Evolutionary conservation across 2,113 vertebrate species (phyloP).

Genomic region (Manacus vitellinus): DNA sequence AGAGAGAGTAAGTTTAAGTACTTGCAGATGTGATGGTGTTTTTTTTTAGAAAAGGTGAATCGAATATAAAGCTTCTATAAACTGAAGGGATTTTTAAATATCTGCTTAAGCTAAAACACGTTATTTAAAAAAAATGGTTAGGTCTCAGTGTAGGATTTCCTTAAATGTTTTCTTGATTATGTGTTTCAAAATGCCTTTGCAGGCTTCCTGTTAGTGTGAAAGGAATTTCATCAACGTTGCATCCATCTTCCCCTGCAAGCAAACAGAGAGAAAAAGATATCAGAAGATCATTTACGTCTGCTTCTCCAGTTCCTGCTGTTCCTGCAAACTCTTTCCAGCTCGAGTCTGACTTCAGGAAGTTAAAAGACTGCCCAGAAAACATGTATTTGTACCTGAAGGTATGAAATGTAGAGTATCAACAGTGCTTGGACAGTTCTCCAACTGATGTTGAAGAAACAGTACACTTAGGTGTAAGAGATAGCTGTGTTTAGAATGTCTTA

Average conservation of each 20-base stretch:
- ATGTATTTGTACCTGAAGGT: conserved; percentile 92
- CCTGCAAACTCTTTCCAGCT: conserved; percentile 92
- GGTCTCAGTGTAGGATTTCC: background rate
- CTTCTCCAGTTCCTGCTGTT: conserved; percentile 72
- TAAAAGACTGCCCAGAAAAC: conserved; percentile 79
- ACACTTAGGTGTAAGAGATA: background rate
- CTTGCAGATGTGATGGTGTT: background rate
- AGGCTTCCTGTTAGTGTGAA: conserved; percentile 37
- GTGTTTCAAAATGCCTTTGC: background rate
- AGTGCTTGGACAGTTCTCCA: background rate
- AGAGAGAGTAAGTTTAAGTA: background rate
- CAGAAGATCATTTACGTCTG: background rate
- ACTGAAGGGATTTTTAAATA: background rate
- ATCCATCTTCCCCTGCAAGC: conserved; percentile 5
- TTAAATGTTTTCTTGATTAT: background rate
- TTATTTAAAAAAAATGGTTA: rapidly evolving
- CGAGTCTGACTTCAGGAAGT: conserved; percentile 89
- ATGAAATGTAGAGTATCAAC: background rate
- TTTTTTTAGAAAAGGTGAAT: background rate
- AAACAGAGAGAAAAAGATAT: conserved; percentile 20
- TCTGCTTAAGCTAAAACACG: background rate
- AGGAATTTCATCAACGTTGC: background rate
- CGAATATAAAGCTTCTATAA: background rate
- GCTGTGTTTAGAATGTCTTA: background rate
- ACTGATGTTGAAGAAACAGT: background rate